These are phyloP conservation scores for Caenorhabditis becei DNA, from an alignment of 2,888 invertebrate genomes.

Conservation along the genomic window DNA sequence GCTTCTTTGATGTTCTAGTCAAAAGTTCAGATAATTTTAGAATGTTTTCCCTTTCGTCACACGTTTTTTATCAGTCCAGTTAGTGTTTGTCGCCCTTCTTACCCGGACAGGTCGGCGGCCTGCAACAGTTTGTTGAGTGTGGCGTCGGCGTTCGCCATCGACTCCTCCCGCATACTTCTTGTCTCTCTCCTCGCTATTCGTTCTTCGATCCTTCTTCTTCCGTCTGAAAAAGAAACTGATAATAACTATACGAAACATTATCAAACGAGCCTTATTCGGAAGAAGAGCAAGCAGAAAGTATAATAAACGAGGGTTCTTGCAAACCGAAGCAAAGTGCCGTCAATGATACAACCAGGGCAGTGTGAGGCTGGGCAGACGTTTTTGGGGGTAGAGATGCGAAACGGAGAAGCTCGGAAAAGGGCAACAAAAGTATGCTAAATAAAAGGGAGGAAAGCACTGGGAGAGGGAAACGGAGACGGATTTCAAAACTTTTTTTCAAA, in stretches of 20 bases:
- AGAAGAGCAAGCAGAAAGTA: too few relatives aligned
- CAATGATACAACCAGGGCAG: too few relatives aligned
- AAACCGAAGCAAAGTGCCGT: too few relatives aligned
- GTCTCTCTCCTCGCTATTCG: neutral
- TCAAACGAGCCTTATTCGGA: neutral
- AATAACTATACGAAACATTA: conserved; percentile 1
- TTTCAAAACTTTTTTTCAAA: conserved; percentile 27
- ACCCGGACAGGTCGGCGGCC: conserved; percentile 70
- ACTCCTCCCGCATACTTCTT: conserved; percentile 53
- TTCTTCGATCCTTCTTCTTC: neutral
- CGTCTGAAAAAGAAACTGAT: conserved; percentile 37
- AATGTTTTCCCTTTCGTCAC: too few relatives aligned
- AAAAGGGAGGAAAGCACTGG: neutral
- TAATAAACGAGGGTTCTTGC: too few relatives aligned
- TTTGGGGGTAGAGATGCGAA: neutral
- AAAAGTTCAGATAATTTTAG: too few relatives aligned
- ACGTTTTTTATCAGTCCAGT: neutral
- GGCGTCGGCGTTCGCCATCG: conserved; percentile 47
- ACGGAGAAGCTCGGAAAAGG: neutral
- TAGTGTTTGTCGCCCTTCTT: neutral
- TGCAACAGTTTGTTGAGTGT: conserved; percentile 67
- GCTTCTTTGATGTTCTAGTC: too few relatives aligned
- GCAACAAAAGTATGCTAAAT: conserved; percentile 3
- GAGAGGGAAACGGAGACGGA: conserved; percentile 17
- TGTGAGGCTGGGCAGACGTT: neutral